Evolutionary conservation across 2,113 vertebrate genomes (phyloP), one percentile per base, ranked within the genome.

Genomic region (Oxyruncus cristatus): DNA sequence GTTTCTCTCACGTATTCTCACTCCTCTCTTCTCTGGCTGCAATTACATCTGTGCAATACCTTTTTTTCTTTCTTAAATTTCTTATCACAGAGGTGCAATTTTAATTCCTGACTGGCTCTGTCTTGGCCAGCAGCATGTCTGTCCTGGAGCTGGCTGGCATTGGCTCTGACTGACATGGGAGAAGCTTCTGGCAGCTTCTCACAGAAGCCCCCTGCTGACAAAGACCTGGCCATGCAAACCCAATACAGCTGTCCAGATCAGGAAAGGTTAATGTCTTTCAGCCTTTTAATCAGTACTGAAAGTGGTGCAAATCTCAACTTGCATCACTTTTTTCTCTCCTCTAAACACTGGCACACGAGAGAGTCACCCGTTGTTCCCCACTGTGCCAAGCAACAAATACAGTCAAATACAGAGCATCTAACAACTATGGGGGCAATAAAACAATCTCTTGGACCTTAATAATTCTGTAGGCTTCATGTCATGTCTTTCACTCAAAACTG

Each of bases 111-210:
- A 30, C 19, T 61, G 53, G 33, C 39, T 68, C 47, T 47, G 47
- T 24, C 39, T 47, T 35, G n/a, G 39, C 20, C 23, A 46, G 42
- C 0, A 0, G 27, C 5, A 7, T 37, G 30, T 74, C 61, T 1
- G 0, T 61, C 37, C 10, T 53, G n/a, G 16, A 83, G 30, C n/a
- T 20, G 16, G 7, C 53, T 61, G 62, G 39, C 30, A 47, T 3
- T 41, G 46, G 24, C 30, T 68, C n/a, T 75, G 53, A 16, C 39
- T 28, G 39, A 68, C 24, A 46, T 0, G 0, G 11, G 9, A 33
- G 62, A 82, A 82, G 33, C 18, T 59, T 74, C 77, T 52, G 68
- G 52, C 28, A 52, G 37, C 44, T 82, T 59, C 37, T 74, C 28
- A 74, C 12, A 67, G 16, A 67, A 50, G 13, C 14, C 37, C 23